These are phyloP conservation scores for Urosaurus nigricauda DNA, from an alignment of 2,797 vertebrate species.

Conservation along the genomic window DNA sequence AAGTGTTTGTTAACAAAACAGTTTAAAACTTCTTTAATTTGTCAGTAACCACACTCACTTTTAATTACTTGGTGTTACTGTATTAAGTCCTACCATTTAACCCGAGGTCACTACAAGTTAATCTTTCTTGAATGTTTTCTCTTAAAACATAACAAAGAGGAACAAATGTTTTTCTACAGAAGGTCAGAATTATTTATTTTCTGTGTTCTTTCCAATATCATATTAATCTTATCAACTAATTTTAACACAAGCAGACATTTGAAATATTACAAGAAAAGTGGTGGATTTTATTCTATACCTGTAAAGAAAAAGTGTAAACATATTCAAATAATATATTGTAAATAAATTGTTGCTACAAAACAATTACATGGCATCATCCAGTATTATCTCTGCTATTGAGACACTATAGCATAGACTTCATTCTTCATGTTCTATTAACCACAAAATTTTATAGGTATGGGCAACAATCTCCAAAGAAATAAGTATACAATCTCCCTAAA, in stretches of 20 bases:
- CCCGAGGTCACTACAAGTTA: conserved; percentile 45
- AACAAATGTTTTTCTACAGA: conserved; percentile 67
- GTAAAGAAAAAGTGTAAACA: conserved; percentile 78
- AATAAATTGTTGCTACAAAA: neutral
- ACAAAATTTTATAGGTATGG: neutral
- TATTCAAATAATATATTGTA: conserved; percentile 65
- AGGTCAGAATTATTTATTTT: conserved; percentile 66
- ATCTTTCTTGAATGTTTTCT: conserved; percentile 52
- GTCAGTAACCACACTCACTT: conserved; percentile 27
- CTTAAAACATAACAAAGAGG: conserved; percentile 46
- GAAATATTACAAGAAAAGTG: conserved; percentile 62
- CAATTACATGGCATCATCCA: neutral
- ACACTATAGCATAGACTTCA: neutral
- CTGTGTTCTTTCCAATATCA: conserved; percentile 44
- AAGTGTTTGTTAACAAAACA: conserved; percentile 53
- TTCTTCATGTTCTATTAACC: neutral
- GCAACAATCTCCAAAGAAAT: neutral
- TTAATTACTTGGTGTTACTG: conserved; percentile 55
- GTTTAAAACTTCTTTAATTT: conserved; percentile 51
- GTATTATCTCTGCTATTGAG: neutral
- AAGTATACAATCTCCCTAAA: neutral
- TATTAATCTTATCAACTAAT: conserved; percentile 58
- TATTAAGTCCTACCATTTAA: conserved; percentile 51
- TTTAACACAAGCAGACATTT: conserved; percentile 58
- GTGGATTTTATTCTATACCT: conserved; percentile 76